Base-by-base conservation (phyloP, 2,797 vertebrate species). In the Semaprochilodus insignis region DNA sequence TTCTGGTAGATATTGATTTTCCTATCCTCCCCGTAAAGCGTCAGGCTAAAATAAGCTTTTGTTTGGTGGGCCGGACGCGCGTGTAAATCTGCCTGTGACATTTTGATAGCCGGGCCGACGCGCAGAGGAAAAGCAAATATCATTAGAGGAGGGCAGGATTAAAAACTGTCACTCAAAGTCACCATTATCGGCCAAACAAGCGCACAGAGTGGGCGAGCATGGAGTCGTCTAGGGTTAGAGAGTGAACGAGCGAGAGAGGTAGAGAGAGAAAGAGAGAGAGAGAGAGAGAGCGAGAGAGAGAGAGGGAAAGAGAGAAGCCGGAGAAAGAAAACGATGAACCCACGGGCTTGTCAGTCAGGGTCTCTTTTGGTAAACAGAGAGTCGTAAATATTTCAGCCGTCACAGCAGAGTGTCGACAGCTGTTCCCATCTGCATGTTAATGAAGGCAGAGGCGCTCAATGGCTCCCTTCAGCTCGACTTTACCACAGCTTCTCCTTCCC, bases 311-410 rank as follows among this genome's bases (percentile, higher is more conserved):
- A 34, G 51, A 70, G 67, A 72, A 78, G 86, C 74, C 36, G 82
- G 19, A 55, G 82, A 77, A 69, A 78, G 25, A 57, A 48, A 74
- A 63, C 51, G 52, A 81, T 77, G 73, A 1, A 75, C 54, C 59
- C 40, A 65, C 81, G 6, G 80, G 78, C 54, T 82, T 90, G 87
- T 93, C 87, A 85, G 85, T 92, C 89, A 88, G 90, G 89, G 90
- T 82, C 75, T 90, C 87, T 89, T 90, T 83, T 84, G 88, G 88
- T 89, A 91, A 94, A 93, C 92, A 92, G 80, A 73, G 90, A 93
- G 93, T 90, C 91, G 92, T 92, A 95, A 95, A 95, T 94, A 95
- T 95, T 95, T 95, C 91, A 94, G 91, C 93, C 91, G 91, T 95
- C 93, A 95, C 85, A 74, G 91, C 91, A 88, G 88, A 94, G 93